Evolutionary conservation across 2,888 invertebrate species (phyloP).

Genomic region (Sesia bembeciformis): DNA sequence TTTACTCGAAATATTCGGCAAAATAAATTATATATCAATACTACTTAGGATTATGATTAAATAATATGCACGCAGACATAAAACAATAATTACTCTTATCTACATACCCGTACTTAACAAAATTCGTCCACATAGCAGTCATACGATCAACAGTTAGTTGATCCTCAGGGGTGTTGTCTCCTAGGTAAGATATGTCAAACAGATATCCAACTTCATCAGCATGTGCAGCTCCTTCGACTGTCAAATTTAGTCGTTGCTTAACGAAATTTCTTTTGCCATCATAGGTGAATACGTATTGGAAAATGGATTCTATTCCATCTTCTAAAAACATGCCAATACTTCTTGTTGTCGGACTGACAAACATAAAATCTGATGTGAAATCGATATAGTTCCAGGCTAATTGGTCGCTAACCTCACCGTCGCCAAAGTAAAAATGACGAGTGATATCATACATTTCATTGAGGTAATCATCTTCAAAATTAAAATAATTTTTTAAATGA

Average conservation of each 20-base stretch:
- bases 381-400: conserved; percentile 22
- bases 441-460: conserved; percentile 12
- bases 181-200: conserved; percentile 4
- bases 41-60: no score
- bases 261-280: conserved; percentile 4
- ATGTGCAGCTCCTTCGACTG: conserved; percentile 3
- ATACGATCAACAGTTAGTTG: conserved; percentile 9
- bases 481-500: conserved; percentile 6
- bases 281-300: conserved; percentile 4
- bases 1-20: no score
- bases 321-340: conserved; percentile 14
- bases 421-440: conserved; percentile 18
- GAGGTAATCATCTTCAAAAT: conserved; percentile 12
- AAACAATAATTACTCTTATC: no score
- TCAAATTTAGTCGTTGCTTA: conserved; percentile 1
- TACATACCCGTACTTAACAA: conserved; percentile 12
- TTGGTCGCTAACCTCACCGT: conserved; percentile 14
- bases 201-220: conserved; percentile 18
- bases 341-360: conserved; percentile 25
- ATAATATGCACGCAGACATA: no score
- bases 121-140: conserved; percentile 12
- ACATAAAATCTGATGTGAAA: conserved; percentile 23
- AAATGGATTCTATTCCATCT: conserved; percentile 1
- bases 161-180: conserved; percentile 1
- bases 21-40: no score